Percentiles rank a stretch among this genome's conserved stretches.
phyloP scores from a whole-genome alignment of 2,797 vertebrate genomes.

The Cottoperca gobio region DNA sequence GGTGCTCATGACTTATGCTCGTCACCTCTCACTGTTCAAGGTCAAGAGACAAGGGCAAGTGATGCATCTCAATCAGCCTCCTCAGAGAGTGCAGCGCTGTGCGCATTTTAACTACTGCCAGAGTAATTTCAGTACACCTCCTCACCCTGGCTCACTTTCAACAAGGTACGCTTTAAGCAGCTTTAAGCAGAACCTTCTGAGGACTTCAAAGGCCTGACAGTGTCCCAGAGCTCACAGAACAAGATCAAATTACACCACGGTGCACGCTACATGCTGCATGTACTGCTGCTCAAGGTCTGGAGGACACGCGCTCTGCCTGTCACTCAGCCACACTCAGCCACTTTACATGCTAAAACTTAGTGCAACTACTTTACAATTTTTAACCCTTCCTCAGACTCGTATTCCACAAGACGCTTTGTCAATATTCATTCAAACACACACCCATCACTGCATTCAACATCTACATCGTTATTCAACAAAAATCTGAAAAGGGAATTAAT shows the following conservation, averaged over 20 bases:
- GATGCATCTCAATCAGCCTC: conserved; percentile 64
- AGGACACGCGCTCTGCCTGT: conserved; percentile 40
- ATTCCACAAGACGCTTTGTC: no score
- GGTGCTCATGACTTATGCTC: conserved; percentile 14
- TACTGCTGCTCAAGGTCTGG: conserved; percentile 37
- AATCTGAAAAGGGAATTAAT: no score
- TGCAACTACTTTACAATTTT: conserved; percentile 1
- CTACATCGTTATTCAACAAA: no score
- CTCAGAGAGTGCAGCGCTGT: conserved; percentile 46
- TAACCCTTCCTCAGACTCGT: no score
- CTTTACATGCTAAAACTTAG: conserved; percentile 19
- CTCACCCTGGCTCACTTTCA: conserved; percentile 63
- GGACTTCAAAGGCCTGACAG: conserved; percentile 71
- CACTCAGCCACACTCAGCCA: conserved; percentile 24
- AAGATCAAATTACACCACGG: conserved; percentile 38
- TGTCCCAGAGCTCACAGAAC: conserved; percentile 63
- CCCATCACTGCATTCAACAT: no score
- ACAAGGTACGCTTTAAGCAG: conserved; percentile 70
- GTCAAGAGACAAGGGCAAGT: conserved; percentile 65
- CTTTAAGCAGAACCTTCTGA: conserved; percentile 74
- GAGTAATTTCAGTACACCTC: conserved; percentile 62
- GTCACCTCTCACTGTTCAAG: conserved; percentile 66
- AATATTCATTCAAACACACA: no score
- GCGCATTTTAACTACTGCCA: conserved; percentile 59
- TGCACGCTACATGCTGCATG: conserved; percentile 22